Evolutionary conservation across 2,888 invertebrate genomes (phyloP), one percentile per base, ranked within the genome.

Genomic region (Sesia apiformis): DNA sequence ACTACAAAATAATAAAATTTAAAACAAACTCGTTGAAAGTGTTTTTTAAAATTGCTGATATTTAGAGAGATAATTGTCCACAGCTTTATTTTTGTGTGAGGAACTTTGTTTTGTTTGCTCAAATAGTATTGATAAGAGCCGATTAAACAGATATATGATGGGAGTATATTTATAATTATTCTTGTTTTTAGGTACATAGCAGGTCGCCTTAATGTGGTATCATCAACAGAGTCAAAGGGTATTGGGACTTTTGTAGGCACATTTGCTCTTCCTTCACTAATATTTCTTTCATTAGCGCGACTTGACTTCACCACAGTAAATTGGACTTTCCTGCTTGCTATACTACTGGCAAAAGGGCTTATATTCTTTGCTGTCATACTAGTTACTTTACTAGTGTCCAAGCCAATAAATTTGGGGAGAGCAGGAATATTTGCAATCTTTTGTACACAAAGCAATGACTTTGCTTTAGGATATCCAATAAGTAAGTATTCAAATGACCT

Each of bases 361-460:
- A 93, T 98, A 53, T 98, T 98, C 81, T 90, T 95, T 69, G 83
- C 92, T 57, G 97, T 97, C 8, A 91, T 95, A 52, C 75, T 94
- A 50, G 91, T 97, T 40, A 95, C 96, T 3, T 71, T 97, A 58
- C 77, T 98, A 50, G 93, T 97, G 49, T 92, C 93, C n/a, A 92
- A 95, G 72, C 96, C 97, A 4, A 76, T 94, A 23, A 94, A 97
- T 81, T 91, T 94, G 62, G 96, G 96, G 3, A 92, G 94, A 69
- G 96, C 97, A 51, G 98, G 97, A 7, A 91, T 98, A 57, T 96
- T 96, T 91, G 96, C 96, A 23, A 98, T 98, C 70, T 98, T 98
- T 80, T 95, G 96, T 66, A 98, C 98, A 0, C 98, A 98, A 78
- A 98, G 97, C 76, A 98, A 98, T 91, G 98, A 98, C 83, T 98